A percentile compares a stretch with the other conserved stretches of the same genome.
Conservation (phyloP, 1,140 invertebrate genomes). For the Halyomorpha halys region DNA sequence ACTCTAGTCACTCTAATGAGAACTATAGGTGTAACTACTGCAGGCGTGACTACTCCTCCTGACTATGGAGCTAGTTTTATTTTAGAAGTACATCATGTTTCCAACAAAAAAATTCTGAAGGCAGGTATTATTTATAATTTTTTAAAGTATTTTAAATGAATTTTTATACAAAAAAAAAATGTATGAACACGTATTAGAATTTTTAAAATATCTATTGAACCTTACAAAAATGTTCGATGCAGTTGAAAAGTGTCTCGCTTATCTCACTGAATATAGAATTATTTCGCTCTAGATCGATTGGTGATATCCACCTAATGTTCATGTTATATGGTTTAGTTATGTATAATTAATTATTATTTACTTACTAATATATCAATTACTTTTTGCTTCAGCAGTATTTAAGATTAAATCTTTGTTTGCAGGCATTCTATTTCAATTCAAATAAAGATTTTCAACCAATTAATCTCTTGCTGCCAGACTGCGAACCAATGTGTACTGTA, state of each 20-base stretch:
- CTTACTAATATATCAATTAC: too few relatives aligned
- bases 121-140: conserved; percentile 3
- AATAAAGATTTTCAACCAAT: conserved; percentile 5
- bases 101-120: neutral
- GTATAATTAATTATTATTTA: too few relatives aligned
- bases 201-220: neutral
- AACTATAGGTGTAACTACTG: conserved; percentile 48
- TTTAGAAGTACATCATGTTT: conserved; percentile 46
- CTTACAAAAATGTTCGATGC: neutral
- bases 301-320: too few relatives aligned
- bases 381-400: neutral
- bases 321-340: too few relatives aligned
- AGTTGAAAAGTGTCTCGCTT: neutral
- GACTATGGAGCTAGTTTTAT: conserved; percentile 57
- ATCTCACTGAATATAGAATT: too few relatives aligned
- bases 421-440: conserved; percentile 13
- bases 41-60: conserved; percentile 47
- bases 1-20: conserved; percentile 58
- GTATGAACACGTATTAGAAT: neutral
- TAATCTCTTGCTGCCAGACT: conserved; percentile 7
- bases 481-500: conserved; percentile 9
- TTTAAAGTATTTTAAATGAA: too few relatives aligned
- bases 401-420: neutral
- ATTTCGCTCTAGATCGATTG: too few relatives aligned
- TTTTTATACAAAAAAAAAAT: too few relatives aligned